These are phyloP conservation scores for Alethe diademata DNA, from an alignment of 2,113 vertebrate genomes.

Conservation along the genomic window DNA sequence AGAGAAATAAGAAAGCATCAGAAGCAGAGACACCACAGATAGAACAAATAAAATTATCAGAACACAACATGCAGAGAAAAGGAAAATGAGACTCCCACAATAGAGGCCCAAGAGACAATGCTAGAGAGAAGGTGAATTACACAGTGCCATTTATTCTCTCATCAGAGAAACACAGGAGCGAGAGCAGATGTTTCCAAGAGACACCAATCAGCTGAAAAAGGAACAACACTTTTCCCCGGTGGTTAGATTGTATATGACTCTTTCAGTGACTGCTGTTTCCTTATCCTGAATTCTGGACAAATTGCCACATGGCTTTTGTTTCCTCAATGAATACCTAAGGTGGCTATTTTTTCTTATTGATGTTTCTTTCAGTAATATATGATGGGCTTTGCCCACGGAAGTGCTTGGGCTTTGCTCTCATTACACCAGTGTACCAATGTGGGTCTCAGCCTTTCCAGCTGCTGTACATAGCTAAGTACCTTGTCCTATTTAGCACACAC, in stretches of 20 bases:
- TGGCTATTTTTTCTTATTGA: background rate
- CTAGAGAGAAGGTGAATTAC: background rate
- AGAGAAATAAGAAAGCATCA: background rate
- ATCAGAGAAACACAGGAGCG: background rate
- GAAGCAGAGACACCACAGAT: background rate
- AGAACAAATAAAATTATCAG: background rate
- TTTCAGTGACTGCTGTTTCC: background rate
- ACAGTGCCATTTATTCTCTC: background rate
- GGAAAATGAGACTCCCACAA: background rate
- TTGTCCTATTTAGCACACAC: background rate
- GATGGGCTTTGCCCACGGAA: background rate
- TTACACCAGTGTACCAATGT: accelerated
- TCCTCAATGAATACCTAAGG: background rate
- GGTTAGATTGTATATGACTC: background rate
- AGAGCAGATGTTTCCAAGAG: slow-evolving; percentile 7
- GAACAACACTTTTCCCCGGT: background rate
- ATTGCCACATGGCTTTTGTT: background rate
- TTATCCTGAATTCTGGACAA: background rate
- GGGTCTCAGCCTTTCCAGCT: background rate
- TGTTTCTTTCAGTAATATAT: background rate
- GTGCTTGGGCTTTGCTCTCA: background rate
- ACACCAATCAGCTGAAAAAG: background rate
- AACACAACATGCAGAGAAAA: background rate
- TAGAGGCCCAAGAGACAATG: background rate
- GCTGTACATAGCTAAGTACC: background rate